Percentiles rank a stretch among this genome's conserved stretches.
phyloP scores from a whole-genome alignment of 2,797 vertebrate genomes.

The Anomalospiza imberbis region DNA sequence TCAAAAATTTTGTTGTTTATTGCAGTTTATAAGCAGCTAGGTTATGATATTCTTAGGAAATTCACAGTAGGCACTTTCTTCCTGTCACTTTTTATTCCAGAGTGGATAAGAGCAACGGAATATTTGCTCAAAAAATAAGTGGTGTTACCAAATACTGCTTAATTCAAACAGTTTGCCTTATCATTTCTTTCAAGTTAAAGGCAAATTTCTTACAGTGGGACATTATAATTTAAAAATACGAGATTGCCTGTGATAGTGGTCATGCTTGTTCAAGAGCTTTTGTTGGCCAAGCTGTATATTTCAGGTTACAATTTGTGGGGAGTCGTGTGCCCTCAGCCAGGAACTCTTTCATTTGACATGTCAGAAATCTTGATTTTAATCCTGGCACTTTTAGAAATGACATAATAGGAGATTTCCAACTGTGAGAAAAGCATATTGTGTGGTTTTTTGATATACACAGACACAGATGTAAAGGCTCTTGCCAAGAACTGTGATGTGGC shows the following conservation, averaged over 20 bases:
- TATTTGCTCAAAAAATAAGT: neutral
- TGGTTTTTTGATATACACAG: neutral
- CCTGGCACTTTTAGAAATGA: neutral
- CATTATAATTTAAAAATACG: neutral
- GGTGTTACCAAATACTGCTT: neutral
- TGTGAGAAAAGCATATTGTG: slow-evolving; percentile 16
- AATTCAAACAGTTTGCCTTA: neutral
- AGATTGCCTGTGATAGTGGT: neutral
- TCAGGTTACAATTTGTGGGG: neutral
- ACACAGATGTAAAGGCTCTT: neutral
- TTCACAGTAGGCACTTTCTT: neutral
- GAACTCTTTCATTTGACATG: neutral
- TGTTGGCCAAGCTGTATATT: neutral
- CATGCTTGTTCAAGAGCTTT: neutral
- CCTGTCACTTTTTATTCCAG: neutral
- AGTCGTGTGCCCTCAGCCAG: neutral
- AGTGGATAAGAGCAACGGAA: neutral
- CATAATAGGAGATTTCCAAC: slow-evolving; percentile 1
- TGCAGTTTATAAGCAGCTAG: neutral
- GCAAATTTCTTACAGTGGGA: neutral
- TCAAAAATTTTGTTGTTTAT: neutral
- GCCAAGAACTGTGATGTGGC: neutral
- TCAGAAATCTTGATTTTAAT: neutral
- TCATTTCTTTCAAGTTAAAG: neutral
- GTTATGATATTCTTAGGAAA: neutral